Conservation (phyloP, 2,113 vertebrate genomes). For the human region DNA sequence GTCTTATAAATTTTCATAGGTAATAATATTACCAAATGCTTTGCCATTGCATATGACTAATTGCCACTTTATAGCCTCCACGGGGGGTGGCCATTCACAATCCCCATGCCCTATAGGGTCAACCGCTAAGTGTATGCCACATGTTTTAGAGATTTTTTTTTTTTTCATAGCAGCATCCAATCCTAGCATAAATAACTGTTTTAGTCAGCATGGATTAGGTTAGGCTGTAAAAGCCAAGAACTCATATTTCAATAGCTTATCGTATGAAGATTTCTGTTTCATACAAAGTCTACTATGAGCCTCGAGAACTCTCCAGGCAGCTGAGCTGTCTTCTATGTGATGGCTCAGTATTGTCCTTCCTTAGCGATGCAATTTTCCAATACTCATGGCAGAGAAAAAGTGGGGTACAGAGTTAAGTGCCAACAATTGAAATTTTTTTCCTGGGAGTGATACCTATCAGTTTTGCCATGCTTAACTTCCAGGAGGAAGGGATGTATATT, state of each 20-base stretch:
- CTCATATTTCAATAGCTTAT: background rate
- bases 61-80: background rate
- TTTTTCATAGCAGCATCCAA: background rate
- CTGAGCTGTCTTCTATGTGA: background rate
- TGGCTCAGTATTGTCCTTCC: rapidly evolving
- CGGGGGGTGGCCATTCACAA: background rate
- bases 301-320: background rate
- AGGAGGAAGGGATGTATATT: background rate
- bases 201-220: background rate
- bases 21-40: background rate
- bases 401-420: background rate
- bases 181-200: background rate
- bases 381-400: background rate
- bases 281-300: background rate
- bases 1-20: background rate
- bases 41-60: background rate
- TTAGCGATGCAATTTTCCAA: background rate
- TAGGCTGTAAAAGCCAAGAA: background rate
- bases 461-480: background rate
- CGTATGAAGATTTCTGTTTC: background rate
- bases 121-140: too few relatives aligned
- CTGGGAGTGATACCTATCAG: background rate
- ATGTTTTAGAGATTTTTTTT: background rate
- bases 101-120: rapidly evolving
- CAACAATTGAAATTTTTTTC: background rate